phyloP scores from a whole-genome alignment of 2,113 vertebrate species.

The Spilogale gracilis region DNA sequence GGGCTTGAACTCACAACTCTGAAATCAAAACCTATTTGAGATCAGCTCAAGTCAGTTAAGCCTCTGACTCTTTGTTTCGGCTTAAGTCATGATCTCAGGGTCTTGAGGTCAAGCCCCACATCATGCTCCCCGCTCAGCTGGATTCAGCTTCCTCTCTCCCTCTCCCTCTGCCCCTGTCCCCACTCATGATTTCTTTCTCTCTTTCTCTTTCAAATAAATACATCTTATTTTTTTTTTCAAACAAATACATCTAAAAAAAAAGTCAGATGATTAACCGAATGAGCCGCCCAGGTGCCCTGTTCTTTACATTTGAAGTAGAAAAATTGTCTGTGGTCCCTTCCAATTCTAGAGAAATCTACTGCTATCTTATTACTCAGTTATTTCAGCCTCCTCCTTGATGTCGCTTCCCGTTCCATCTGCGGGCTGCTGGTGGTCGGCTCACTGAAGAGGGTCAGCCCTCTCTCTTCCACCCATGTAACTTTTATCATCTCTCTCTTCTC shows the following conservation, averaged over 20 bases:
- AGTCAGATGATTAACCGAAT: neutral
- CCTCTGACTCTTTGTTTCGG: neutral
- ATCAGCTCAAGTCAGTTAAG: neutral
- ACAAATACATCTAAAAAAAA: neutral
- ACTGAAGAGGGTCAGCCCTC: neutral
- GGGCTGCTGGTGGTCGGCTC: neutral
- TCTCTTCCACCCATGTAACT: neutral
- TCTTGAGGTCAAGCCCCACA: neutral
- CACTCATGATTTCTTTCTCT: no score
- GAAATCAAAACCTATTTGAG: neutral
- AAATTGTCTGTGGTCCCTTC: neutral
- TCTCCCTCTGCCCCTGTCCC: no score
- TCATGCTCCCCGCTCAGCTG: neutral
- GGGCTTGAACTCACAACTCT: neutral
- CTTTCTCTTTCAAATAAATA: no score
- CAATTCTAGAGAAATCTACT: neutral
- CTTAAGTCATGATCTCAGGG: neutral
- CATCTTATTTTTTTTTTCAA: no score
- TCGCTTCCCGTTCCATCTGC: neutral
- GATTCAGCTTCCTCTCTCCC: neutral
- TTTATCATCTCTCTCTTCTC: neutral
- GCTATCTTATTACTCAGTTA: neutral
- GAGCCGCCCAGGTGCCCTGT: neutral
- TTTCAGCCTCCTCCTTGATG: neutral
- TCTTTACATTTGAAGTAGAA: neutral